phyloP scores from a whole-genome alignment of 2,113 vertebrate genomes.

The Antennarius striatus region DNA sequence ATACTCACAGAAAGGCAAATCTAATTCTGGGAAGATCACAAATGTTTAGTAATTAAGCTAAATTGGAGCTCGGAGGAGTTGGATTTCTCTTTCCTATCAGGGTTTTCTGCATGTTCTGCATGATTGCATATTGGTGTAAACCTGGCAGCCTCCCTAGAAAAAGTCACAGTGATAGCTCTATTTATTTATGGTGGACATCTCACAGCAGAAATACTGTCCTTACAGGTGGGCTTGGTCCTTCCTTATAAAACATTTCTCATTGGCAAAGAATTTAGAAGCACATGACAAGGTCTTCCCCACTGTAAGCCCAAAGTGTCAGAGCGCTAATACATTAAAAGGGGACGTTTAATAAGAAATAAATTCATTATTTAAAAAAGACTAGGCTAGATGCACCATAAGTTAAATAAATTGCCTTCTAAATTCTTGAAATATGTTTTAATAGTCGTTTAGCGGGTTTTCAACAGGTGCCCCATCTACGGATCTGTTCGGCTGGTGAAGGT shows the following conservation, averaged over 20 bases:
- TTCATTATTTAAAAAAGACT: background rate
- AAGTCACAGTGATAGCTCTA: slow-evolving; percentile 63
- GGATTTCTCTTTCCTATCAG: slow-evolving; percentile 48
- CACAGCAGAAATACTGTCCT: no score
- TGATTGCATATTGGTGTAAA: slow-evolving; percentile 64
- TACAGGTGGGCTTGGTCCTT: background rate
- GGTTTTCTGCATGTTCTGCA: slow-evolving; percentile 65
- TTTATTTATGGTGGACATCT: slow-evolving; percentile 48
- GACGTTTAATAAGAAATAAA: background rate
- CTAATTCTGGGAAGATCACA: slow-evolving; percentile 47
- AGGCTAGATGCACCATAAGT: background rate
- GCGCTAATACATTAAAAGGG: background rate
- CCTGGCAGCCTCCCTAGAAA: slow-evolving; percentile 19
- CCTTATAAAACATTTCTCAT: slow-evolving; percentile 36
- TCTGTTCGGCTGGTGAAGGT: background rate
- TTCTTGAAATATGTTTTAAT: background rate
- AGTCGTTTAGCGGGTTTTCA: background rate
- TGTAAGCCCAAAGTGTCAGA: background rate
- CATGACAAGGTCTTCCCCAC: background rate
- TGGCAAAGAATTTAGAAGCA: slow-evolving; percentile 22
- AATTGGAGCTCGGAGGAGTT: slow-evolving; percentile 30
- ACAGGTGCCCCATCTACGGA: background rate
- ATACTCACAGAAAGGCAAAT: slow-evolving; percentile 35
- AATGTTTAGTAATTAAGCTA: slow-evolving; percentile 66
- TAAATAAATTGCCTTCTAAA: background rate